phyloP scores from a whole-genome alignment of 2,888 invertebrate species.

The Cryptosula pallasiana region DNA sequence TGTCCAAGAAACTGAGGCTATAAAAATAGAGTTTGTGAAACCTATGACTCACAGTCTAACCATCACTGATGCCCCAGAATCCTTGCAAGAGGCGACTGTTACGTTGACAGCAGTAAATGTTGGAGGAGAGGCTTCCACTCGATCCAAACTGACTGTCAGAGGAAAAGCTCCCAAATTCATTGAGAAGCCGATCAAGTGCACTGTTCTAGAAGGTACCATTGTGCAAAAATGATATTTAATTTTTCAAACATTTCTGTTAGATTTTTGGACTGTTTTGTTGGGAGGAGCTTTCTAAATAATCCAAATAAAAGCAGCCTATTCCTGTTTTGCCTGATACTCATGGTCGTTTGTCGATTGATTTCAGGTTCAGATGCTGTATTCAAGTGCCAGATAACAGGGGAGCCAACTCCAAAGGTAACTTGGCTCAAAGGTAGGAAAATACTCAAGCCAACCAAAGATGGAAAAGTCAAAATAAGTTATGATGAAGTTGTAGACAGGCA shows the following conservation, averaged over 20 bases:
- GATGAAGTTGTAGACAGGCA: conserved; percentile 42
- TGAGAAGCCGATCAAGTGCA: conserved; percentile 50
- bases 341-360: not conserved
- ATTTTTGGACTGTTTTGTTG: too few species aligned
- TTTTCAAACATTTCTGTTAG: too few species aligned
- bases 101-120: conserved; percentile 54
- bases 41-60: conserved; percentile 61
- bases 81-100: conserved; percentile 55
- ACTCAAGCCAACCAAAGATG: conserved; percentile 33
- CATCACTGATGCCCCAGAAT: conserved; percentile 68
- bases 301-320: too few species aligned
- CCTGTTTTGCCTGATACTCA: not conserved
- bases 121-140: conserved; percentile 64
- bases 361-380: conserved; percentile 46
- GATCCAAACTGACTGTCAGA: conserved; percentile 53
- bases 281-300: too few species aligned
- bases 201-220: conserved; percentile 49
- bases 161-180: conserved; percentile 49
- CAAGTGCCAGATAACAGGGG: conserved; percentile 46
- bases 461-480: conserved; percentile 32
- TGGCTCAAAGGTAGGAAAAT: conserved; percentile 53
- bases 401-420: conserved; percentile 46
- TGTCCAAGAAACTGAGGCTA: conserved; percentile 40
- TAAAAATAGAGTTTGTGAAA: conserved; percentile 39
- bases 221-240: too few species aligned